Conservation (phyloP, 2,113 vertebrate species). For the Perca schrenkii region DNA sequence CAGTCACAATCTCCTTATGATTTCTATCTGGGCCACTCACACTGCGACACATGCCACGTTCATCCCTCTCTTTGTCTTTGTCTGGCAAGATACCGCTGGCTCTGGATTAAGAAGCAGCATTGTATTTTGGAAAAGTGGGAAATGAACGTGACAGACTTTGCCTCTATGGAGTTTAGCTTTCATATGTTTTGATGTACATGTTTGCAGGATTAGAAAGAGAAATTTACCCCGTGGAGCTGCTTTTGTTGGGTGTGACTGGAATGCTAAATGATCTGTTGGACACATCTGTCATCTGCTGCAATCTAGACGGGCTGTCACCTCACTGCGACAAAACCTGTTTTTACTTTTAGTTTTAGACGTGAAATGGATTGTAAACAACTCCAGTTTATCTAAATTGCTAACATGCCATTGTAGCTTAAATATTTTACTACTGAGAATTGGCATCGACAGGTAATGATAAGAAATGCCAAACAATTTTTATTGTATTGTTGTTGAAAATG, state of each 20-base stretch:
- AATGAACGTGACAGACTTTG: background rate
- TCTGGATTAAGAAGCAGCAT: background rate
- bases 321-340: constrained; percentile 10
- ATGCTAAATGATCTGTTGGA: background rate
- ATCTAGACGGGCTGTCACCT: constrained; percentile 22
- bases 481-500: no score
- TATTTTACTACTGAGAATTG: background rate
- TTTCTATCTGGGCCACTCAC: background rate
- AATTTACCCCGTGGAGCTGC: background rate
- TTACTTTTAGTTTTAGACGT: constrained; percentile 4
- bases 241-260: constrained; percentile 40
- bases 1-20: background rate
- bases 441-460: background rate
- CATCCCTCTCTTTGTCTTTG: background rate
- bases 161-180: background rate
- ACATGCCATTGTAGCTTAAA: background rate
- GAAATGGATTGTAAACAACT: constrained; percentile 21
- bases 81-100: background rate
- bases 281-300: constrained; percentile 24
- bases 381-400: background rate
- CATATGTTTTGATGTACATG: background rate
- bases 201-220: background rate
- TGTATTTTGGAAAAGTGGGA: background rate
- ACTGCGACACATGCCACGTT: background rate
- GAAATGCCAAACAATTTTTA: background rate